Percentiles rank a stretch among this genome's conserved stretches.
Evolutionary conservation across 1,140 invertebrate species (phyloP).

Genomic region (Archivesica marissinica): DNA sequence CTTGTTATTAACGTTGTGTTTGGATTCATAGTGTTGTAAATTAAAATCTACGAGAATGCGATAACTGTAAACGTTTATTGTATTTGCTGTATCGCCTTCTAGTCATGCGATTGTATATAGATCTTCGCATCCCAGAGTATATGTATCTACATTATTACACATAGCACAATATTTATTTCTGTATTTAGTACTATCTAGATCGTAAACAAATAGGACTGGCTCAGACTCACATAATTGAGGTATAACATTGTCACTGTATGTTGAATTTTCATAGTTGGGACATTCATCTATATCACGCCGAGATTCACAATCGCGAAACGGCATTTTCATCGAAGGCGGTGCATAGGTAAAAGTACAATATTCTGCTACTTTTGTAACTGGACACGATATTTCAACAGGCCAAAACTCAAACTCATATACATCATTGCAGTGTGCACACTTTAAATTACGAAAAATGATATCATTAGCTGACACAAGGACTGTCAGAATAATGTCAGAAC

Average conservation of each 20-base stretch:
- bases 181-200: background rate
- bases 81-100: background rate
- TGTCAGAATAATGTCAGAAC: background rate
- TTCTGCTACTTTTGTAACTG: background rate
- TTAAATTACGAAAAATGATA: background rate
- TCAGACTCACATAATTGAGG: background rate
- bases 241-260: background rate
- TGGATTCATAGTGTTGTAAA: background rate
- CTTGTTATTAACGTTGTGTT: background rate
- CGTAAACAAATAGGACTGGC: background rate
- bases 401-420: background rate
- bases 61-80: slow-evolving; percentile 38
- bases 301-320: background rate
- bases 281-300: background rate
- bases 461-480: background rate
- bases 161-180: background rate
- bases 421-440: slow-evolving; percentile 9
- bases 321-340: background rate
- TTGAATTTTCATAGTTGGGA: background rate
- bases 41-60: slow-evolving; percentile 69
- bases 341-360: background rate
- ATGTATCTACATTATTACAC: background rate
- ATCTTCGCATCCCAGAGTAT: background rate
- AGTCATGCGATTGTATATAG: background rate
- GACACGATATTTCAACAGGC: background rate